Evolutionary conservation across 2,113 vertebrate species (phyloP), one percentile per base, ranked within the genome.

Genomic region (Cephalophus harveyi): DNA sequence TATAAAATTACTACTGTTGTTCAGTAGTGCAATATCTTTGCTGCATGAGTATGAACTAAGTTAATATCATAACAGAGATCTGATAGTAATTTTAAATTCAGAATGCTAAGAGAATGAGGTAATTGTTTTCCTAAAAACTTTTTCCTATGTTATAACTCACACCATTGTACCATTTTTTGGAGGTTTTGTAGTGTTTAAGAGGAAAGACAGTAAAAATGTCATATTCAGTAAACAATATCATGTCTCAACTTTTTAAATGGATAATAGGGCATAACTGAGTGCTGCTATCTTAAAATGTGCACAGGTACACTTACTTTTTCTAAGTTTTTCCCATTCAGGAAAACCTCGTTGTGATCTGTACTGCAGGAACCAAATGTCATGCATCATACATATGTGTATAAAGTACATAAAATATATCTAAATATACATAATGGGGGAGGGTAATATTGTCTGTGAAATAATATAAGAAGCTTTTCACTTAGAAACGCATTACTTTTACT

Each of bases 361-460:
- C 98, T 98, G 96, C 98, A 98, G 98, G 98, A 99, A 99, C 98
- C 98, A 99, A 99, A 99, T 99, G 98, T 98, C 98, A 97, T 98
- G 95, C 98, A 96, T 99, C 98, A 97, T 98, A 98, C 98, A 98
- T 98, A 97, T 98, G 98, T 99, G 97, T 99, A 98, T 98, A 99
- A 98, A 98, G 97, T 99, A 98, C 98, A 98, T 98, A 96, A 98
- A 97, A 97, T 98, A 98, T 98, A 98, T 98, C 98, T 99, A 98
- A 98, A 98, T 98, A 99, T 98, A 96, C 97, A 98, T 99, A 98
- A 97, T 97, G 97, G 97, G 97, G 98, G 97, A 98, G 98, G 97
- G 97, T 98, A 96, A 98, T 98, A 97, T 95, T 98, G 94, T 98
- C 95, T 99, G 98, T 98, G 97, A 99, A 98, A 98, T 98, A 98